Evolutionary conservation across 2,797 vertebrate species (phyloP).

Genomic region (Podargus strigoides): DNA sequence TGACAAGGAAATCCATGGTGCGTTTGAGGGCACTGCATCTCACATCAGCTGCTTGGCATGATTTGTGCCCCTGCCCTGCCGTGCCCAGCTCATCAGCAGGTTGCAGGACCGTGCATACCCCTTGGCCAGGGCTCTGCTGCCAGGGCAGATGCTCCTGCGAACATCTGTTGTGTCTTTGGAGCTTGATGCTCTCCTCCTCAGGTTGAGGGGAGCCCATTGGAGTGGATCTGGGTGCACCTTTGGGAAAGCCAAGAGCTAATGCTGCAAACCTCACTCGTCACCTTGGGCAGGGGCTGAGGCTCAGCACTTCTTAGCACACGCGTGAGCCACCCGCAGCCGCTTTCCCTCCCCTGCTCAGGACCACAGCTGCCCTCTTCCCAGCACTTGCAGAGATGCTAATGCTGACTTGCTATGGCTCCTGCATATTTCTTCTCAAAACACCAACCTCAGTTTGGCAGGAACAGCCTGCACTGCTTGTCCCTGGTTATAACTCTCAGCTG

Average conservation of each 20-base stretch:
- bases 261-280: fast-evolving
- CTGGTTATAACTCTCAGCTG: background rate
- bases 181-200: background rate
- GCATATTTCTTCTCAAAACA: background rate
- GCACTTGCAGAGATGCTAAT: background rate
- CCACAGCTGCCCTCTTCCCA: background rate
- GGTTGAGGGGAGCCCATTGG: background rate
- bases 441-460: slow-evolving; percentile 19
- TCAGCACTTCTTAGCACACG: background rate
- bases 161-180: background rate
- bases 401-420: background rate
- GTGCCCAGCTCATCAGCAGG: background rate
- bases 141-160: background rate
- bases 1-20: background rate
- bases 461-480: slow-evolving; percentile 17
- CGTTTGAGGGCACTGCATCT: background rate
- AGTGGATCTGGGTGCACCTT: background rate
- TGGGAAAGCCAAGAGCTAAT: background rate
- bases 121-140: background rate
- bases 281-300: background rate
- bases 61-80: background rate
- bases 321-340: background rate
- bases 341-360: background rate
- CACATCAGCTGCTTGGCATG: too few species aligned
- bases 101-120: fast-evolving